These are phyloP conservation scores for Actinia tenebrosa DNA, from an alignment of 64 coral and sea anemone genomes.

Conservation along the genomic window DNA sequence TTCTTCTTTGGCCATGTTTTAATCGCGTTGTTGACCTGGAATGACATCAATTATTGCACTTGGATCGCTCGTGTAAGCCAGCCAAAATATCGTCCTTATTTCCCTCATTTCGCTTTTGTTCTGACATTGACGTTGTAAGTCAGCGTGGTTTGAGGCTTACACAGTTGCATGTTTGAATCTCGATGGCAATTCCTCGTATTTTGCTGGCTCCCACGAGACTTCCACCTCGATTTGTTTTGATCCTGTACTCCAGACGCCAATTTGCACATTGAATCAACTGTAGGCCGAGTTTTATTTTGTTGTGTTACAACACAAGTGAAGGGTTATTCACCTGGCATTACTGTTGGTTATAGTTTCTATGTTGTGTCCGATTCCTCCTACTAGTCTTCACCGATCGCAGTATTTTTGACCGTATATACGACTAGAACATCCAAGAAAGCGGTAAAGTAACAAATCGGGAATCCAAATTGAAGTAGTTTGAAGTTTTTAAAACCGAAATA, in stretches of 20 bases:
- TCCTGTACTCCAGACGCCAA: conserved; percentile 78
- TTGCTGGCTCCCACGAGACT: conserved; percentile 50
- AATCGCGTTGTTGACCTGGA: conserved; percentile 93
- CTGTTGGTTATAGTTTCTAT: background rate
- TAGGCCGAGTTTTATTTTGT: conserved; percentile 66
- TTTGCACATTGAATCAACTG: conserved; percentile 93
- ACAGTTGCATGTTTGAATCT: conserved; percentile 37
- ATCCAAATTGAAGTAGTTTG: background rate
- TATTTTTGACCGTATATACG: background rate
- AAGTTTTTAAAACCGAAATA: conserved; percentile 24
- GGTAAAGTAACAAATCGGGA: background rate
- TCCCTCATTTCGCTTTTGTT: conserved; percentile 96
- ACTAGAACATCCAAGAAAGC: background rate
- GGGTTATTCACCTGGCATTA: conserved; percentile 87
- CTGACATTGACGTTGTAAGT: conserved; percentile 90
- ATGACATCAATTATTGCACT: conserved; percentile 99
- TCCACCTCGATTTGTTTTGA: conserved; percentile 75
- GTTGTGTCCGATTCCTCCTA: background rate
- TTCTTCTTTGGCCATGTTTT: conserved; percentile 95
- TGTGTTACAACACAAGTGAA: conserved; percentile 51
- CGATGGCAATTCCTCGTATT: conserved; percentile 50
- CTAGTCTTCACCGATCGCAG: background rate
- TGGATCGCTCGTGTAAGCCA: conserved; percentile 90
- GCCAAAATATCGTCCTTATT: conserved; percentile 84
- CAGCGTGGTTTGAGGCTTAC: conserved; percentile 44